These are phyloP conservation scores for Lasiurus cinereus DNA, from an alignment of 2,113 vertebrate species.

Conservation along the genomic window DNA sequence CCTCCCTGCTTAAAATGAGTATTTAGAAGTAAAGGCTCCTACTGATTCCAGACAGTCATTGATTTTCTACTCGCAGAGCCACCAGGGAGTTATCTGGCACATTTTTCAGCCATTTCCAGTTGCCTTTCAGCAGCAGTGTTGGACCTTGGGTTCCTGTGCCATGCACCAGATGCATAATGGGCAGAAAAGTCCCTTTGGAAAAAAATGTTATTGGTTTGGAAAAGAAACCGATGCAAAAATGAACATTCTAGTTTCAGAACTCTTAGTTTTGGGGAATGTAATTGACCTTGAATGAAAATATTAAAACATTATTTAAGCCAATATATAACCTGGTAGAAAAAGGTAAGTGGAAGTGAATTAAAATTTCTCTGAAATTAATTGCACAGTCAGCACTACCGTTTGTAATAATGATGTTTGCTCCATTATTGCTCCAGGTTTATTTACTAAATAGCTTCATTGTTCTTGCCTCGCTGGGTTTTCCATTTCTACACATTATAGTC, in stretches of 20 bases:
- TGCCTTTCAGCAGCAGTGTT: conserved; percentile 71
- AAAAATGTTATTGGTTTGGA: conserved; percentile 56
- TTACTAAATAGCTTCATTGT: conserved; percentile 68
- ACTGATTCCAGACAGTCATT: conserved; percentile 79
- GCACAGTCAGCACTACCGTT: conserved; percentile 15
- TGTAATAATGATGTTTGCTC: conserved; percentile 62
- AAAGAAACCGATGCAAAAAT: conserved; percentile 54
- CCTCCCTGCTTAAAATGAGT: conserved; percentile 78
- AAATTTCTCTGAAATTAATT: conserved; percentile 65
- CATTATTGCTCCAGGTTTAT: conserved; percentile 62
- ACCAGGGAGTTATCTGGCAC: conserved; percentile 59
- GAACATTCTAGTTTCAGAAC: not conserved
- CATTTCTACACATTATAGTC: conserved; percentile 57
- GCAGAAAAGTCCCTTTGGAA: conserved; percentile 52
- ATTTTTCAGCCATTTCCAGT: conserved; percentile 73
- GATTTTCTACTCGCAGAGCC: conserved; percentile 76
- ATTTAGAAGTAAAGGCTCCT: conserved; percentile 80
- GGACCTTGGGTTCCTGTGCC: conserved; percentile 52
- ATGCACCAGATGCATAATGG: conserved; percentile 60
- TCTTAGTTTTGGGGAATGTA: conserved; percentile 19
- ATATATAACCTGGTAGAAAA: conserved; percentile 40
- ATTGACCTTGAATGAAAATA: conserved; percentile 17
- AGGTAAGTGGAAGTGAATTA: not conserved
- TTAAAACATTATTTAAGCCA: conserved; percentile 50
- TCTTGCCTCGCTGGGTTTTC: conserved; percentile 62